Evolutionary conservation across 2,797 vertebrate genomes (phyloP).

Genomic region (Tamandua tetradactyla): DNA sequence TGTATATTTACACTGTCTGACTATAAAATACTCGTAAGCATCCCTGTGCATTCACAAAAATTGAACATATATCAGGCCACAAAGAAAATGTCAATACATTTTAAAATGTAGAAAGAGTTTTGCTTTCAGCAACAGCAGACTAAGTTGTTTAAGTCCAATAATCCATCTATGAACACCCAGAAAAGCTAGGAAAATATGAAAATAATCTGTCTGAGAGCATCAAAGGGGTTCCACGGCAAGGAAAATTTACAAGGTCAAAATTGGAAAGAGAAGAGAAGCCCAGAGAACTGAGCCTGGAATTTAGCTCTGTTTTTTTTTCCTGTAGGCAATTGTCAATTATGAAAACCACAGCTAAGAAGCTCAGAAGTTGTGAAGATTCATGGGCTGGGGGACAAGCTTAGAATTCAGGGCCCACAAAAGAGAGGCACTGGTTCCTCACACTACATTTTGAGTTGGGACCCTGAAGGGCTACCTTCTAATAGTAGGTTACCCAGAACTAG

Average conservation of each 20-base stretch:
- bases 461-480: not conserved
- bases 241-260: not conserved
- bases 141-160: not conserved
- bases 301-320: not conserved
- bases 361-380: not conserved
- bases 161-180: not conserved
- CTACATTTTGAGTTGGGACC: not conserved
- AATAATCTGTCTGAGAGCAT: not conserved
- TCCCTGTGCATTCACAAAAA: not conserved
- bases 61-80: not conserved
- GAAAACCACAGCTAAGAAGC: not conserved
- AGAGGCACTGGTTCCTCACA: not conserved
- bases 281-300: not conserved
- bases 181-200: not conserved
- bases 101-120: not conserved
- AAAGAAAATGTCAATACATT: no score
- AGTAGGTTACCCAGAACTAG: not conserved
- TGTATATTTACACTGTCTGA: not conserved
- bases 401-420: not conserved
- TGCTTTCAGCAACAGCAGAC: not conserved
- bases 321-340: not conserved
- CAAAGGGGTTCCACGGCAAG: not conserved
- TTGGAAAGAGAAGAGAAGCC: not conserved
- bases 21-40: not conserved
- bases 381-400: not conserved